These are phyloP conservation scores for Kryptolebias ocellatus DNA, from an alignment of 2,797 vertebrate genomes.

Conservation along the genomic window DNA sequence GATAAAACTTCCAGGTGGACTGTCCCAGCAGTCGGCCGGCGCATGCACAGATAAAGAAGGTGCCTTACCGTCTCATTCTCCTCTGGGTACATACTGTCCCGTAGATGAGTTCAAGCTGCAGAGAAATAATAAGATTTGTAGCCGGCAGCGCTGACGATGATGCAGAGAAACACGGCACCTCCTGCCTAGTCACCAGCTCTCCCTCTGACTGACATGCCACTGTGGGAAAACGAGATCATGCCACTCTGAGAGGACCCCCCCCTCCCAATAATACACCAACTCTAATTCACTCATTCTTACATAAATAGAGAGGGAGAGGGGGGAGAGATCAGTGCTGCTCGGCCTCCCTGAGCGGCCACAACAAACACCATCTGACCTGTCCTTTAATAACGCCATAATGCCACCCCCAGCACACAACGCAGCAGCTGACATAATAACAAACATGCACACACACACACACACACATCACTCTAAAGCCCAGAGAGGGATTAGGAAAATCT, in stretches of 20 bases:
- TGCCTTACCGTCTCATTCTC: constrained; percentile 67
- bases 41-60: constrained; percentile 33
- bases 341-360: constrained; percentile 25
- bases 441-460: constrained; percentile 7
- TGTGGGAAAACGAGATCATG: constrained; percentile 48
- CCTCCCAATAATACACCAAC: constrained; percentile 19
- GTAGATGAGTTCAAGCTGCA: constrained; percentile 41
- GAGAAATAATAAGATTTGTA: constrained; percentile 37
- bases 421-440: constrained; percentile 34
- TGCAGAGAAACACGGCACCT: constrained; percentile 40
- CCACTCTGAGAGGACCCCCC: constrained; percentile 23
- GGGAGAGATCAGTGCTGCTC: constrained; percentile 41
- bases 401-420: constrained; percentile 24
- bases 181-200: constrained; percentile 43
- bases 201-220: constrained; percentile 60
- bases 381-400: constrained; percentile 49
- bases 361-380: constrained; percentile 54
- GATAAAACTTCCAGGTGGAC: constrained; percentile 1
- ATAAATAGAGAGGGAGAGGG: constrained; percentile 52
- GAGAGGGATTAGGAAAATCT: constrained; percentile 66
- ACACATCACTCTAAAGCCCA: constrained; percentile 36
- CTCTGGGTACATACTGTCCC: constrained; percentile 74
- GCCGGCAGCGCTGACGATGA: constrained; percentile 40
- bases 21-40: not conserved
- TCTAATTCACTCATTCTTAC: constrained; percentile 57